phyloP scores from a whole-genome alignment of 2,113 vertebrate genomes.

The Plectropomus leopardus region DNA sequence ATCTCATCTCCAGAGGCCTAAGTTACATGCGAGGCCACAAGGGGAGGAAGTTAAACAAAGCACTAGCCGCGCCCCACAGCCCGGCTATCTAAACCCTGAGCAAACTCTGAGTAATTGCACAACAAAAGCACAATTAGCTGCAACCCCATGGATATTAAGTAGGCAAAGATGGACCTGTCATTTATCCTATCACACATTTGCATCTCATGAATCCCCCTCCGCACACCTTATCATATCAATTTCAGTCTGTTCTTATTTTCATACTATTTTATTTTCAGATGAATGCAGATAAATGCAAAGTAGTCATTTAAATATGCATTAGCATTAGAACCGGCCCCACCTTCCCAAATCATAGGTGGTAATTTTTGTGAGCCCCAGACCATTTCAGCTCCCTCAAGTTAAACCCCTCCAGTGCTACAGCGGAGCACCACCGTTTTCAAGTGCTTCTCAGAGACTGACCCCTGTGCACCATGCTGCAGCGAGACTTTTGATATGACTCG shows the following conservation, averaged over 20 bases:
- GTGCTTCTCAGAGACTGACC: constrained; percentile 50
- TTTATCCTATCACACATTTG: constrained; percentile 80
- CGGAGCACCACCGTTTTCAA: constrained; percentile 37
- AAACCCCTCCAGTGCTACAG: constrained; percentile 18
- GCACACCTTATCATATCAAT: constrained; percentile 57
- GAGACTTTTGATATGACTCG: constrained; percentile 58
- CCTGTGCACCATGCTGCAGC: not conserved
- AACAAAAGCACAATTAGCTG: constrained; percentile 88
- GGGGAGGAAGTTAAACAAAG: constrained; percentile 83
- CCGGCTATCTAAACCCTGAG: constrained; percentile 77
- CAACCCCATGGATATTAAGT: constrained; percentile 79
- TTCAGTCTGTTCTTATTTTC: constrained; percentile 56
- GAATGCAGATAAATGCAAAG: constrained; percentile 85
- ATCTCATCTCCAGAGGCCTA: constrained; percentile 75
- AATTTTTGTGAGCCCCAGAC: constrained; percentile 69
- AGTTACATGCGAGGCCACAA: constrained; percentile 67
- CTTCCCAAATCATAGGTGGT: constrained; percentile 53
- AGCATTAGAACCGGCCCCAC: constrained; percentile 44
- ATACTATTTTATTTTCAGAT: constrained; percentile 77
- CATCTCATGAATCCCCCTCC: constrained; percentile 85
- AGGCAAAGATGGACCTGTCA: constrained; percentile 76
- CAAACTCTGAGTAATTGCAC: constrained; percentile 84
- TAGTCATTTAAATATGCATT: constrained; percentile 87
- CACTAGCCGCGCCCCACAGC: constrained; percentile 57
- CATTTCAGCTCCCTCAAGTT: constrained; percentile 55